Evolutionary conservation across 1,140 invertebrate genomes (phyloP).

Genomic region (Bactericera cockerelli): DNA sequence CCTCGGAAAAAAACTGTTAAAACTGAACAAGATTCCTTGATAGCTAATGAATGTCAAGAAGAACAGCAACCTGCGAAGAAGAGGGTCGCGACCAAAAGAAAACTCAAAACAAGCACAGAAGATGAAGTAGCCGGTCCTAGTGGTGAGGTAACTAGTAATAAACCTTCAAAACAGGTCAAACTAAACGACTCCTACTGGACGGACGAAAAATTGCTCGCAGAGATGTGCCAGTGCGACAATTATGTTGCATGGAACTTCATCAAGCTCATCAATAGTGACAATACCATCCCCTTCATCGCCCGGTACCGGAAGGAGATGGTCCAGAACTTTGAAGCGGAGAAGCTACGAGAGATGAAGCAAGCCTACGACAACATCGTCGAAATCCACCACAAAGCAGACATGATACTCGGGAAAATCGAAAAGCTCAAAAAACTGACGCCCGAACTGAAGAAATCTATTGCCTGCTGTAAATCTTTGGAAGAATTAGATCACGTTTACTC

Average conservation of each 20-base stretch:
- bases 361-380: conserved; percentile 41
- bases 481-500: conserved; percentile 61
- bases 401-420: conserved; percentile 38
- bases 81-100: too few species aligned
- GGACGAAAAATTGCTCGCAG: background rate
- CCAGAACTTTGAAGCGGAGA: conserved; percentile 44
- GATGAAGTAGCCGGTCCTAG: too few species aligned
- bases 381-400: conserved; percentile 37
- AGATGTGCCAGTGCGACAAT: background rate
- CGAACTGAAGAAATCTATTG: conserved; percentile 35
- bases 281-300: conserved; percentile 68
- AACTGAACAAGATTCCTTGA: too few species aligned
- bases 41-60: too few species aligned
- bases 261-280: conserved; percentile 49
- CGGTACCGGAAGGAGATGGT: conserved; percentile 52
- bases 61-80: too few species aligned
- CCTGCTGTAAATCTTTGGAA: conserved; percentile 37
- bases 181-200: background rate
- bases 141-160: too few species aligned
- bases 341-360: conserved; percentile 47
- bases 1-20: too few species aligned
- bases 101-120: too few species aligned
- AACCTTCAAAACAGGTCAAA: too few species aligned
- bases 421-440: conserved; percentile 40
- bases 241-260: conserved; percentile 32